Evolutionary conservation across 1,140 invertebrate genomes (phyloP).

Genomic region (Brachionus rotundiformis): DNA sequence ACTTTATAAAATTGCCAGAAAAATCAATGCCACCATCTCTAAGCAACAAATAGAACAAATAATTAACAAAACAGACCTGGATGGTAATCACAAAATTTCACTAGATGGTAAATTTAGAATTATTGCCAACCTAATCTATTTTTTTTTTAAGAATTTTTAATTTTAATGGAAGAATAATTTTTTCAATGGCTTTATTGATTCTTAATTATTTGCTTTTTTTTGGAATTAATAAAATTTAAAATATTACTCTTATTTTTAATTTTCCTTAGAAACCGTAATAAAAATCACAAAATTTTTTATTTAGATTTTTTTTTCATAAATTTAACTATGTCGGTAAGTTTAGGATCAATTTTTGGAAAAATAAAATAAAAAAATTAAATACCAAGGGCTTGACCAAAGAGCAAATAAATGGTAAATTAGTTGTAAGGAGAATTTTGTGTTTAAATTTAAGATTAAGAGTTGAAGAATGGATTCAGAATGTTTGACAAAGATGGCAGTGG

Average conservation of each 20-base stretch:
- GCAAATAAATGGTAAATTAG: slow-evolving; percentile 29
- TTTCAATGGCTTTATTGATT: background rate
- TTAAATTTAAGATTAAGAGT: background rate
- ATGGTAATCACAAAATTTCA: slow-evolving; percentile 22
- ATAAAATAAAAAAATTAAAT: background rate
- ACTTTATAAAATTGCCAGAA: background rate
- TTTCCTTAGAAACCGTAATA: background rate
- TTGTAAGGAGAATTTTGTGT: background rate
- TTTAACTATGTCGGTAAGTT: slow-evolving; percentile 2
- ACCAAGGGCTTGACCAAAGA: background rate
- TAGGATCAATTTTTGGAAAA: background rate
- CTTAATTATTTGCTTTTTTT: background rate
- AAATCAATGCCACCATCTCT: background rate
- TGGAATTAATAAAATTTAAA: background rate
- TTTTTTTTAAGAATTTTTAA: background rate
- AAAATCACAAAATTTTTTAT: background rate
- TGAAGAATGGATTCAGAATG: slow-evolving; percentile 13
- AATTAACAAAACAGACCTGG: slow-evolving; percentile 16
- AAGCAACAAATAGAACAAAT: slow-evolving; percentile 10
- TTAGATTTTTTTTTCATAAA: background rate
- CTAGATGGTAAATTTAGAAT: background rate
- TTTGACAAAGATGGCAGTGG: slow-evolving; percentile 50
- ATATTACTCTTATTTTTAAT: background rate
- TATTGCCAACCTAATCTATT: background rate
- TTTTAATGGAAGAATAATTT: background rate